Evolutionary conservation across 1,140 invertebrate species (phyloP), one percentile per base, ranked within the genome.

Genomic region (Neuroterus valhalla): DNA sequence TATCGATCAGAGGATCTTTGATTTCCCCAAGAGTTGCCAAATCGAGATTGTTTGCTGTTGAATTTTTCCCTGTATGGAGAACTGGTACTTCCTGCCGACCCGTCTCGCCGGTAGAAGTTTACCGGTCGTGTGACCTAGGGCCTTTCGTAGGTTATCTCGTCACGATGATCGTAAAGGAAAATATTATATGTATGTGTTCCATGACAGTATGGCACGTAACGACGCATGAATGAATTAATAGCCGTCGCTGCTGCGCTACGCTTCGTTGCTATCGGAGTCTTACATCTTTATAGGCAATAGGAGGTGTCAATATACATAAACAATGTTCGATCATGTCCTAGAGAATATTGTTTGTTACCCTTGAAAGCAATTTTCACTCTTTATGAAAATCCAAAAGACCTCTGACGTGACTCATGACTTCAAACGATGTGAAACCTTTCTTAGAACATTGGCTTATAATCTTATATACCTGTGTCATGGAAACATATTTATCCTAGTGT

Each of bases 181-280:
- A 86, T 87, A 84, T 38, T 38, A 38, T 10, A 10, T 79, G 81
- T 75, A 81, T 84, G 76, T 83, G 79, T 78, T 77, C 78, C 87
- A 86, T 38, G 8, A 8, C 31, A 38, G 31, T 38, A 38, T 86
- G 87, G 88, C 85, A 87, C 84, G 81, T 87, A 87, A 88, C 84
- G 86, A 89, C 87, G 84, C 84, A 87, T 89, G 87, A 85, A 88
- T 89, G 87, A 87, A 89, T 89, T 87, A 89, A 89, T 89, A 87
- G 84, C 78, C 70, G 69, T 70, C 76, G 82, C 82, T 86, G 83
- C 79, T 66, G 83, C 66, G 72, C 75, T 81, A 82, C 75, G 66
- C 78, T 76, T 75, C 70, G 19, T 77, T 75, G 72, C 80, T 86
- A 84, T 78, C 74, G 80, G 73, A 75, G 80, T 79, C 76, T 83